Evolutionary conservation across 2,113 vertebrate species (phyloP).

Genomic region (Serilophus lunatus): DNA sequence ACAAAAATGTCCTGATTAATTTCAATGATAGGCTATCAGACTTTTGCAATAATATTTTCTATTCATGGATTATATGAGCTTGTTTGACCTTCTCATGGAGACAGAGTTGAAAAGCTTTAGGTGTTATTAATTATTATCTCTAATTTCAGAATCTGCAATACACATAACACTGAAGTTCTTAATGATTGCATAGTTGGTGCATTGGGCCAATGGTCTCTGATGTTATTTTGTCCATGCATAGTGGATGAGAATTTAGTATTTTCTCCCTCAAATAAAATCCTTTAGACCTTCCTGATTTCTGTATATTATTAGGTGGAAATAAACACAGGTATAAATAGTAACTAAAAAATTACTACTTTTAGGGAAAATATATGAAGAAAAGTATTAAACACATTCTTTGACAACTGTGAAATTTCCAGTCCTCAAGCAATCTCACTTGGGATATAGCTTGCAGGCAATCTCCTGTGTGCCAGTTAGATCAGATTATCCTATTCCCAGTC

Average conservation of each 20-base stretch:
- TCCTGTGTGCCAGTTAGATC: not conserved
- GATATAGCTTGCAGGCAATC: not conserved
- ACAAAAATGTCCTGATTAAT: not conserved
- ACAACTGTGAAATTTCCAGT: not conserved
- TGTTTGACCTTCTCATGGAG: not conserved
- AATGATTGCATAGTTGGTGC: not conserved
- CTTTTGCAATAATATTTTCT: constrained; percentile 1
- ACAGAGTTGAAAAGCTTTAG: not conserved
- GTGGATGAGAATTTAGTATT: not conserved
- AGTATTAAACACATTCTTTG: not conserved
- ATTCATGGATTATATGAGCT: not conserved
- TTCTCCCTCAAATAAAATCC: not conserved
- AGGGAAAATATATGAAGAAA: not conserved
- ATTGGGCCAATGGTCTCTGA: not conserved
- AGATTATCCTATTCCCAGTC: not conserved
- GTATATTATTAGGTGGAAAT: not conserved
- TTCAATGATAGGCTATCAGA: not conserved
- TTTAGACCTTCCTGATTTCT: not conserved
- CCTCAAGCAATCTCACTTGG: not conserved
- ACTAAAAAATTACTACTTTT: not conserved
- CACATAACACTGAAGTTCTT: not conserved
- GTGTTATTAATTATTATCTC: not conserved
- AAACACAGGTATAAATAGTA: not conserved
- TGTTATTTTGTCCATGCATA: not conserved
- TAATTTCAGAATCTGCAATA: not conserved